A percentile compares a stretch with the other conserved stretches of the same genome.
phyloP scores from a whole-genome alignment of 2,797 vertebrate genomes.

The Neoniphon sammara region DNA sequence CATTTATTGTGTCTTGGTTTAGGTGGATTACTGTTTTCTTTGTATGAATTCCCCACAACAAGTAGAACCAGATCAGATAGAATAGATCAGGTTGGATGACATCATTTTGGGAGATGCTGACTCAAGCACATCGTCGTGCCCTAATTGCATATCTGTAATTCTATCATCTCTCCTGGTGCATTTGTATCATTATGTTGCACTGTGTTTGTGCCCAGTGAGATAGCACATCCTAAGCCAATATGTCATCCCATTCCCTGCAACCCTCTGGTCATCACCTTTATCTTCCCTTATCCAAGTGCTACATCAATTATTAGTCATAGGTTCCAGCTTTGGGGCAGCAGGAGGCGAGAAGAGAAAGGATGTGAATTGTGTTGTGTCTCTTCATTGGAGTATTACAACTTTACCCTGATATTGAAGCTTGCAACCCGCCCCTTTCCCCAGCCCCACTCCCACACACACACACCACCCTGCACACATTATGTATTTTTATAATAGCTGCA shows the following conservation, averaged over 20 bases:
- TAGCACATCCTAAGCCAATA: constrained; percentile 19
- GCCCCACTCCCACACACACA: constrained; percentile 14
- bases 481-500: constrained; percentile 17
- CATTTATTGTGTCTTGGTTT: background rate
- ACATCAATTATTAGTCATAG: constrained; percentile 62
- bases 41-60: background rate
- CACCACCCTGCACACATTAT: background rate
- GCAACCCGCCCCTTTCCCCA: background rate
- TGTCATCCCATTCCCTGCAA: constrained; percentile 10
- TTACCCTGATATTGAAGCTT: constrained; percentile 11
- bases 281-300: constrained; percentile 47
- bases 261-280: constrained; percentile 25
- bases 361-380: constrained; percentile 23
- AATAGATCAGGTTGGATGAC: background rate
- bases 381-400: background rate
- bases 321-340: constrained; percentile 41
- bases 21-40: background rate
- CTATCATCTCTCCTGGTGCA: constrained; percentile 31
- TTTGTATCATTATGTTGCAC: constrained; percentile 12
- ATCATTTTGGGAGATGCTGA: constrained; percentile 5
- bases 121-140: constrained; percentile 10
- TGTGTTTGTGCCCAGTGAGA: constrained; percentile 14
- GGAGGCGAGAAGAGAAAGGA: constrained; percentile 32
- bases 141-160: constrained; percentile 33
- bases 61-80: background rate